phyloP scores from a whole-genome alignment of 1,140 invertebrate genomes.

The Oreohelix idahoensis region DNA sequence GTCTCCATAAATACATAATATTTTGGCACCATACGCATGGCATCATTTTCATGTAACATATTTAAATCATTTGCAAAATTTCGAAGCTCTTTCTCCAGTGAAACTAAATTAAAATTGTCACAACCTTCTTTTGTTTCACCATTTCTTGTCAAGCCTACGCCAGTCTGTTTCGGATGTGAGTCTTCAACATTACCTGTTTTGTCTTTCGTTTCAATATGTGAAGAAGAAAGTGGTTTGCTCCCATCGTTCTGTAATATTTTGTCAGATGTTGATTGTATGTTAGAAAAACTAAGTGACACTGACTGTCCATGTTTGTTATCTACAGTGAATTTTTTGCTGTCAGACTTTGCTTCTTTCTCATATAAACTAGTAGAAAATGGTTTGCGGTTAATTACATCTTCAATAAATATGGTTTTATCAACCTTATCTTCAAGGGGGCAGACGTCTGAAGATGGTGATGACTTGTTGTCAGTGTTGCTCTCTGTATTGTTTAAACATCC shows the following conservation, averaged over 20 bases:
- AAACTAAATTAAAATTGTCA: neutral
- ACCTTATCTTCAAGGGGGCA: neutral
- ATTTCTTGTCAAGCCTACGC: neutral
- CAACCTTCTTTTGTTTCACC: neutral
- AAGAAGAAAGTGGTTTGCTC: neutral
- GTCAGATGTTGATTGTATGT: too few relatives aligned
- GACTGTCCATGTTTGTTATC: neutral
- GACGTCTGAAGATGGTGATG: neutral
- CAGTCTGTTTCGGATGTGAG: neutral
- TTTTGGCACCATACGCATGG: conserved; percentile 45
- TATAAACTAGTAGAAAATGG: too few relatives aligned
- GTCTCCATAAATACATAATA: conserved; percentile 41
- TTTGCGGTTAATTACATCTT: neutral
- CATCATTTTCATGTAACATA: conserved; percentile 14
- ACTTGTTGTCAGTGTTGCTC: neutral
- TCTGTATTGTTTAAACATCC: neutral
- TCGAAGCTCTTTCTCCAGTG: conserved; percentile 26
- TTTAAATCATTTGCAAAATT: conserved; percentile 24
- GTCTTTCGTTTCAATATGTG: neutral
- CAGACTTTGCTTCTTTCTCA: too few relatives aligned
- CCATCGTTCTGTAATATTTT: neutral
- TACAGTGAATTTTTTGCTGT: too few relatives aligned
- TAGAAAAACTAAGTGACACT: neutral
- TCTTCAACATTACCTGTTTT: too few relatives aligned
- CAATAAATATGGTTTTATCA: neutral